Conservation (phyloP, 1,140 invertebrate genomes). For the Choristoneura fumiferana region DNA sequence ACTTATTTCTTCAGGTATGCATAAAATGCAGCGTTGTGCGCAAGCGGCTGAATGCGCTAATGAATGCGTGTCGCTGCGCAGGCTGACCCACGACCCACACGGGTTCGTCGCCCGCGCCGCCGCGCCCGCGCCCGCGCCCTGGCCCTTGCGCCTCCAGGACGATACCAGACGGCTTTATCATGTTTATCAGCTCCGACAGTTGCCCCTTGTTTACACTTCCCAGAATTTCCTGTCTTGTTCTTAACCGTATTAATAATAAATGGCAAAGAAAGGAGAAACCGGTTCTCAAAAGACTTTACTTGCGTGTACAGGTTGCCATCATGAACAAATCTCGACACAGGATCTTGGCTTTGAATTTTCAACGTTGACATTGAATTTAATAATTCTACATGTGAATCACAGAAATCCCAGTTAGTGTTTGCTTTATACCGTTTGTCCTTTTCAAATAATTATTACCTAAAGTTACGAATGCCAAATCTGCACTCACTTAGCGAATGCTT, state of each 20-base stretch:
- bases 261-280: slow-evolving; percentile 18
- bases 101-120: slow-evolving; percentile 54
- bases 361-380: too few relatives aligned
- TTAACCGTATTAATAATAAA: slow-evolving; percentile 2
- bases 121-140: slow-evolving; percentile 32
- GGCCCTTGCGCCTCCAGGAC: slow-evolving; percentile 37
- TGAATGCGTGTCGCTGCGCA: slow-evolving; percentile 61
- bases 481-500: too few relatives aligned
- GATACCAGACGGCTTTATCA: slow-evolving; percentile 53
- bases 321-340: neutral
- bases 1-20: slow-evolving; percentile 8
- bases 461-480: too few relatives aligned
- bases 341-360: too few relatives aligned
- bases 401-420: too few relatives aligned
- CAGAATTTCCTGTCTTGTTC: slow-evolving; percentile 20
- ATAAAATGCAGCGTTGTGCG: slow-evolving; percentile 30
- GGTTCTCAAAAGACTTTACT: slow-evolving; percentile 1
- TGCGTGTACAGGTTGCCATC: neutral
- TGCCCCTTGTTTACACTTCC: slow-evolving; percentile 35
- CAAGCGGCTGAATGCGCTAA: slow-evolving; percentile 57
- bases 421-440: too few relatives aligned
- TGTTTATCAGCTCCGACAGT: slow-evolving; percentile 35
- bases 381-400: too few relatives aligned
- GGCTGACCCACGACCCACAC: slow-evolving; percentile 70
- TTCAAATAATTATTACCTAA: too few relatives aligned